Evolutionary conservation across 2,113 vertebrate species (phyloP).

Genomic region (Pterocles gutturalis): DNA sequence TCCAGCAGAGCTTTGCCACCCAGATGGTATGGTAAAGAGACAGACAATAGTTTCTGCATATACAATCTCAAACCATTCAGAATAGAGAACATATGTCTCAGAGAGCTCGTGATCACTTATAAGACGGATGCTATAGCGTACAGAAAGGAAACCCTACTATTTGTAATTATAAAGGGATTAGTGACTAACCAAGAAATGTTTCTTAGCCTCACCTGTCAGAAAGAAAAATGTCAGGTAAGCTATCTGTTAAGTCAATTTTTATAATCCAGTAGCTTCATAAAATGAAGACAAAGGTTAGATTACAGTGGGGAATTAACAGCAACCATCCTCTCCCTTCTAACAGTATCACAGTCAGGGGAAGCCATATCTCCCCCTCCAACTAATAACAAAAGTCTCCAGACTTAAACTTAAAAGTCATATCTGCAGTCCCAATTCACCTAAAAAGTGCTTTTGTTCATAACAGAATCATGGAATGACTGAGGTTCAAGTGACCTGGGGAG

Average conservation of each 20-base stretch:
- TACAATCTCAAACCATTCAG: background rate
- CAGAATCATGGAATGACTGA: background rate
- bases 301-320: background rate
- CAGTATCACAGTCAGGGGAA: background rate
- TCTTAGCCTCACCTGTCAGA: background rate
- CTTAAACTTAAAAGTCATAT: background rate
- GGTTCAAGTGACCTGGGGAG: background rate
- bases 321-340: background rate
- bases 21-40: background rate
- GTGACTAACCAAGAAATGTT: background rate
- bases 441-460: background rate
- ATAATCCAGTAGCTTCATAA: background rate
- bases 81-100: background rate
- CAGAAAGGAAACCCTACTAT: background rate
- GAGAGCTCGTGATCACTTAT: background rate
- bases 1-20: background rate
- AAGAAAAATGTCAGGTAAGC: background rate
- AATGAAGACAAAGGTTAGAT: background rate
- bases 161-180: background rate
- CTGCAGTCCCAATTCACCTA: background rate
- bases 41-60: background rate
- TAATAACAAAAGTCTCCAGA: background rate
- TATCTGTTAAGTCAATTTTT: background rate
- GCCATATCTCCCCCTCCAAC: rapidly evolving
- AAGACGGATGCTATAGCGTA: background rate